These are phyloP conservation scores for Liolophura sinensis DNA, from an alignment of 1,140 invertebrate genomes.

Conservation along the genomic window DNA sequence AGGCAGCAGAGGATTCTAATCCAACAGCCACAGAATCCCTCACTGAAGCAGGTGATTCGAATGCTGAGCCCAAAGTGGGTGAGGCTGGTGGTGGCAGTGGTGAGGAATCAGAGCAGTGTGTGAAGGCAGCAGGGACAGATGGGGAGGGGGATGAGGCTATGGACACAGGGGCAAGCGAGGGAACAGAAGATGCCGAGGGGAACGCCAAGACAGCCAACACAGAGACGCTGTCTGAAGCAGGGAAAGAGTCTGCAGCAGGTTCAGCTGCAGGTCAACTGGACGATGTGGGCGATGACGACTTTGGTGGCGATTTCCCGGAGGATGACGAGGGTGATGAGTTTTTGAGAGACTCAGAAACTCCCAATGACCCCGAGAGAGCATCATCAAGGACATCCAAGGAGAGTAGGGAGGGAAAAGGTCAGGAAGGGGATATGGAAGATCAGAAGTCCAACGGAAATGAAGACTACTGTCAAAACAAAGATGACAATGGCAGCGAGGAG, in stretches of 20 bases:
- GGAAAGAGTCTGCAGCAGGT: neutral
- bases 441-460: too few relatives aligned
- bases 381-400: neutral
- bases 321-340: neutral
- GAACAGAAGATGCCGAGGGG: too few relatives aligned
- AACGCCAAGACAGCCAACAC: too few relatives aligned
- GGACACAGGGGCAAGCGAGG: too few relatives aligned
- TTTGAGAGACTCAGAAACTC: neutral
- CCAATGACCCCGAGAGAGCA: neutral
- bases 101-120: too few relatives aligned
- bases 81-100: too few relatives aligned
- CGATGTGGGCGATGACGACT: neutral
- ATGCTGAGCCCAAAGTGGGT: too few relatives aligned
- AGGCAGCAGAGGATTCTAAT: neutral
- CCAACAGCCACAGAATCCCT: neutral
- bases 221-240: neutral
- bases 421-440: conserved; percentile 2
- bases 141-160: too few relatives aligned
- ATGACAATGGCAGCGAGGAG: too few relatives aligned
- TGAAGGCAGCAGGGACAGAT: too few relatives aligned
- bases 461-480: too few relatives aligned
- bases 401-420: conserved; percentile 1
- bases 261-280: too few relatives aligned
- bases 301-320: neutral
- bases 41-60: neutral